Evolutionary conservation across 2,113 vertebrate species (phyloP).

Genomic region (Sebastes schlegelii): DNA sequence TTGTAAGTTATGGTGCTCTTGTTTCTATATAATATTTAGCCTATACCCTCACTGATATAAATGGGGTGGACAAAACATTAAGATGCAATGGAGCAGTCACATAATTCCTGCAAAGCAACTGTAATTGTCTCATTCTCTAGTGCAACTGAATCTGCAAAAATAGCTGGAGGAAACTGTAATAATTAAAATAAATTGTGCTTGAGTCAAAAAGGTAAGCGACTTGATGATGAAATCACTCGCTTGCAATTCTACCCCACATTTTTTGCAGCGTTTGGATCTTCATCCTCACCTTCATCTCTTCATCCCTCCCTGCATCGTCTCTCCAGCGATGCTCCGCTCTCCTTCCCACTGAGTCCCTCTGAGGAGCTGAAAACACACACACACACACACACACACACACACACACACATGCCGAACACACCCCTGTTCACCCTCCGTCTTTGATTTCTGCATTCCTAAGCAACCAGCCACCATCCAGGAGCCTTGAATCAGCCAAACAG

Average conservation of each 20-base stretch:
- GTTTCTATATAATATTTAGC: too few relatives aligned
- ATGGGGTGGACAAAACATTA: neutral
- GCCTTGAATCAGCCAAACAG: conserved; percentile 3
- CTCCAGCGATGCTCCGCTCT: neutral
- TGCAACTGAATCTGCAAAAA: too few relatives aligned
- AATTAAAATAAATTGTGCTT: too few relatives aligned
- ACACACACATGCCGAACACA: conserved; percentile 22
- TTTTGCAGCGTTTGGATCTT: conserved; percentile 43
- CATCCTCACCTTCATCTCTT: conserved; percentile 50
- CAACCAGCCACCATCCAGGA: conserved; percentile 14
- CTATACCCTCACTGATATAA: too few relatives aligned
- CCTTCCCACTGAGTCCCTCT: conserved; percentile 22
- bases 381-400: neutral
- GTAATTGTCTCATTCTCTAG: too few relatives aligned
- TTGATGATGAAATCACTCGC: neutral
- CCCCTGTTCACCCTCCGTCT: conserved; percentile 13
- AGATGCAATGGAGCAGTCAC: neutral
- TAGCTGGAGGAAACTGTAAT: too few relatives aligned
- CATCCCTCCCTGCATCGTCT: conserved; percentile 25
- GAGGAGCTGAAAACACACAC: conserved; percentile 39
- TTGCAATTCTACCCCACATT: neutral
- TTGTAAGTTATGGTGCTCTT: too few relatives aligned
- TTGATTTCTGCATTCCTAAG: conserved; percentile 75
- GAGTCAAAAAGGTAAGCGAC: neutral
- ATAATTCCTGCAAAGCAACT: too few relatives aligned